Evolutionary conservation across 2,888 invertebrate species (phyloP).

Genomic region (Amorpha juglandis): DNA sequence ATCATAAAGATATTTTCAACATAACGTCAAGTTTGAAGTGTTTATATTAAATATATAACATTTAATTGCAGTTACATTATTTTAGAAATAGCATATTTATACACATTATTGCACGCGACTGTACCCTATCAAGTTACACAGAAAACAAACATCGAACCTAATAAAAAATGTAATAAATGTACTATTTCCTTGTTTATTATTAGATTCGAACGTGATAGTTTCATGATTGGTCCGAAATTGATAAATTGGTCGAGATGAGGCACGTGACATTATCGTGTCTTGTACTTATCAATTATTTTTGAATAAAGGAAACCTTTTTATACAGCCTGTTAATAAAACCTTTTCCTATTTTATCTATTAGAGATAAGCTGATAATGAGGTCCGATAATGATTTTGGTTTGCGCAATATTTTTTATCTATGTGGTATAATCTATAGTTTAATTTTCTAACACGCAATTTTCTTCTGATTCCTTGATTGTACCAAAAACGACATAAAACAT

Average conservation of each 20-base stretch:
- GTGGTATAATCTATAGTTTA: not conserved
- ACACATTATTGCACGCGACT: not conserved
- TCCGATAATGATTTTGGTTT: not conserved
- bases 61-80: no score
- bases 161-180: not conserved
- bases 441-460: no score
- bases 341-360: conserved; percentile 17
- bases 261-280: conserved; percentile 8
- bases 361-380: conserved; percentile 7
- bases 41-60: no score
- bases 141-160: not conserved
- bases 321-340: conserved; percentile 13
- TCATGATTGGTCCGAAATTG: not conserved
- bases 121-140: not conserved
- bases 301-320: conserved; percentile 11
- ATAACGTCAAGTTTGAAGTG: no score
- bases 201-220: conserved; percentile 18
- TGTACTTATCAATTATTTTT: conserved; percentile 7
- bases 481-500: no score
- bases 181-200: conserved; percentile 16
- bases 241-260: conserved; percentile 4
- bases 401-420: not conserved
- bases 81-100: no score
- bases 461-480: no score
- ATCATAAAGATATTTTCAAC: no score